Evolutionary conservation across 2,888 invertebrate species (phyloP), one percentile per base, ranked within the genome.

Genomic region (Pheosia tremula): DNA sequence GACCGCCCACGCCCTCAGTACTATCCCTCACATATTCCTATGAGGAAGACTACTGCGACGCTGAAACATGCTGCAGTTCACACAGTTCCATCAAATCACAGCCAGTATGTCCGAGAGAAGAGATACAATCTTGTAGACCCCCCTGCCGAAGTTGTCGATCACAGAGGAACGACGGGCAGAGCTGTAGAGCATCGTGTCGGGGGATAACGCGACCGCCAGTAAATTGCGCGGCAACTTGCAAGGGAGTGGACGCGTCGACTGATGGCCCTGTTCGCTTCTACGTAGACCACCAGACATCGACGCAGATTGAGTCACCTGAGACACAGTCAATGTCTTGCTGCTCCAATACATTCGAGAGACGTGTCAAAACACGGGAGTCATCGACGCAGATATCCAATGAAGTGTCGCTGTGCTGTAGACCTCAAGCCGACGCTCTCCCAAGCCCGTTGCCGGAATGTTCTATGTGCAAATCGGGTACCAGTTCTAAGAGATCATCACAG

Each of bases 251-350:
- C 24, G 52, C 55, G 8, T 13, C 47, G n/a, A 58, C 58, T 11
- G 47, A 60, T 10, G 53, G 65, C 7, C 49, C 60, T 11, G 58
- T 61, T 11, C 47, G 39, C 36, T 58, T 11, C 55, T 11, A 39
- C 39, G 55, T 55, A 3, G 55, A 55, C 39, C n/a, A 8, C 5
- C 39, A 55, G 0, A 55, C 39, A 11, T 55, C 55, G 13, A 7
- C 5, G 37, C 39, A n/a, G 13, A n/a, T 36, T n/a, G 39, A 39
- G 6, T 4, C 39, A 2, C n/a, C 38, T 13, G 39, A 13, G 3
- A 6, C 10, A 8, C 55, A 39, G 1, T 39, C 55, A 4, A 39
- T 39, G 55, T 11, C 54, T 4, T 39, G 55, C 24, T 4, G 39
- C 3, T 54, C 8, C 13, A 59, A 55, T 13, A 37, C 10, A 41